Percentiles rank a stretch among this genome's conserved stretches.
Conservation (phyloP, 2,888 invertebrate species). For the Rhagophthalmus giganteus region DNA sequence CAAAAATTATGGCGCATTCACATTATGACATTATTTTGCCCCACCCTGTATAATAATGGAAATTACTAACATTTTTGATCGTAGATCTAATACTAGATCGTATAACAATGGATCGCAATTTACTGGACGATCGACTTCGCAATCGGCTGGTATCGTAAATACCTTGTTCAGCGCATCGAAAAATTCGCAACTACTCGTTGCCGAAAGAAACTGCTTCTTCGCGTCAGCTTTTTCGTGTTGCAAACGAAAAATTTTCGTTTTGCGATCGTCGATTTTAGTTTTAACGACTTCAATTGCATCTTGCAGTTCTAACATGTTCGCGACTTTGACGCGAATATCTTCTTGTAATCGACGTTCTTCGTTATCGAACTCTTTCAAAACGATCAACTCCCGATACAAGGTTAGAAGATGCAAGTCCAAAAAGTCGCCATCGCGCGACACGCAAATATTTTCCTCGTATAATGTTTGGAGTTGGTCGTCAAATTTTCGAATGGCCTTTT, state of each 20-base stretch:
- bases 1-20: no score
- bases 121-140: not conserved
- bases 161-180: not conserved
- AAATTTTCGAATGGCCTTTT: slow-evolving; percentile 64
- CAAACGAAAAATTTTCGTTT: slow-evolving; percentile 53
- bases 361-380: slow-evolving; percentile 73
- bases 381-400: slow-evolving; percentile 72
- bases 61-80: no score
- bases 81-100: no score
- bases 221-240: slow-evolving; percentile 52
- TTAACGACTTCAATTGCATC: slow-evolving; percentile 58
- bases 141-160: not conserved
- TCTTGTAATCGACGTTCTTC: slow-evolving; percentile 66
- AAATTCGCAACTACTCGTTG: not conserved
- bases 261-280: slow-evolving; percentile 58
- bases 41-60: no score
- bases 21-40: no score
- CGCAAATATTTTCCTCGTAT: slow-evolving; percentile 61
- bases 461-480: slow-evolving; percentile 65
- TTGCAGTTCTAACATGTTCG: slow-evolving; percentile 57
- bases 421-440: slow-evolving; percentile 63
- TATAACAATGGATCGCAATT: no score
- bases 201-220: not conserved
- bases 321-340: slow-evolving; percentile 42
- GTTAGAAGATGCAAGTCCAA: slow-evolving; percentile 67